Base-by-base conservation (phyloP, 2,113 vertebrate genomes). In the Lagopus muta region DNA sequence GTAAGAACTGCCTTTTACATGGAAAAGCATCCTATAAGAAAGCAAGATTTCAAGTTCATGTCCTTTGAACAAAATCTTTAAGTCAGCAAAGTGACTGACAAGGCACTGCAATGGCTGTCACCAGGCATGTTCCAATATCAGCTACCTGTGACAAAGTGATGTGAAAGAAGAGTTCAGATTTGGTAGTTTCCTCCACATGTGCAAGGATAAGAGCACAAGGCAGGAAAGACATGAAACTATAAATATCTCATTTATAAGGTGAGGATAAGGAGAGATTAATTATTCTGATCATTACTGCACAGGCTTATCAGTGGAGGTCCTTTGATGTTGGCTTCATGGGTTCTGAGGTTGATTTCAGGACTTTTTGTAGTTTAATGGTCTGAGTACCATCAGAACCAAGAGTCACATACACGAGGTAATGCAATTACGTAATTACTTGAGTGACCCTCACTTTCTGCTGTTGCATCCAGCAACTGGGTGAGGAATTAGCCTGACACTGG, bases 221-320 rank as follows among this genome's bases (percentile, higher is more conserved):
- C 32, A 71, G 36, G 54, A 72, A 83, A 75, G 18, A 61, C 64
- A 12, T 65, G 61, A 86, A 19, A 86, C 70, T 28, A 32, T 72
- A 60, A 86, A 78, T 67, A 78, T 70, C 54, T 69, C 11, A 6
- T 88, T 78, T 86, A 14, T 73, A 72, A 32, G 32, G 40, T 82
- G 27, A 84, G 52, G 38, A 15, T 74, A 82, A 80, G 24, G 32
- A 43, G 36, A 92, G 52, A 58, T 24, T 93, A 32, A 64, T 92
- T 90, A 80, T 73, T 90, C 70, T 89, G 57, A 34, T 89, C 84
- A 88, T 77, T 90, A 75, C 16, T 80, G 50, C 50, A 70, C 65
- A 94, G 52, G 52, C 32, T 93, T 67, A 94, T 83, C 89, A 86
- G 58, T 69, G 24, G 72, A 82, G 62, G 62, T 67, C 32, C 82